Base-by-base conservation (phyloP, 2,888 invertebrate species). In the Conistra vaccinii region DNA sequence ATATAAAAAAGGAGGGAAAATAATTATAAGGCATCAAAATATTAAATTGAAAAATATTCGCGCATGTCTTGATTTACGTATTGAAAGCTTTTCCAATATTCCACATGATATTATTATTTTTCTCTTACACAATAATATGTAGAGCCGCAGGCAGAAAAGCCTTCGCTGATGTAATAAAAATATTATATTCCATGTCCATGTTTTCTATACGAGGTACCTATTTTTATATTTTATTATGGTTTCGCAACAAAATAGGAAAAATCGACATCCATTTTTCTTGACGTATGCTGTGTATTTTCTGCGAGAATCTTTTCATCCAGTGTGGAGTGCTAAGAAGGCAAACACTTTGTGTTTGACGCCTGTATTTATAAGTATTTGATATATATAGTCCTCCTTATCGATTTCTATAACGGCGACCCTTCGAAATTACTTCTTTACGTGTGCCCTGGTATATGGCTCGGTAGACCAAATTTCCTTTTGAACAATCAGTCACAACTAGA, bases 101-200 rank as follows among this genome's bases (percentile, higher is more conserved):
- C 23, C 23, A 57, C 14, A 48, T 9, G 2, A 53, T 48, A 48
- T 42, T 77, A 26, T 32, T 62, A 48, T 62, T 53, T 45, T 53
- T 69, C n/a, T 78, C 61, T 7, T 17, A 39, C 45, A 61, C 23
- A 61, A 45, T 12, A 42, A 42, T 55, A 48, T 57, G 32, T 42
- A 35, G 14, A 51, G 42, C 76, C 71, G 26, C 48, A 14, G 51
- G 78, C 71, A 57, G 10, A 51, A 51, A 23, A 70, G 26, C 57
- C 26, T 35, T 35, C 42, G 10, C n/a, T 58, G 42, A 51, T 71
- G 42, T 78, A 42, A 42, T 57, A 63, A 63, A 29, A 63, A 77
- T 51, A 48, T 39, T 26, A 26, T 51, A 55, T 76, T 48, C n/a
- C 39, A 20, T 9, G 26, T 51, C 12, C 26, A 29, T 45, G n/a